Evolutionary conservation across 1,140 invertebrate species (phyloP).

Genomic region (Lysiphlebus fabarum): DNA sequence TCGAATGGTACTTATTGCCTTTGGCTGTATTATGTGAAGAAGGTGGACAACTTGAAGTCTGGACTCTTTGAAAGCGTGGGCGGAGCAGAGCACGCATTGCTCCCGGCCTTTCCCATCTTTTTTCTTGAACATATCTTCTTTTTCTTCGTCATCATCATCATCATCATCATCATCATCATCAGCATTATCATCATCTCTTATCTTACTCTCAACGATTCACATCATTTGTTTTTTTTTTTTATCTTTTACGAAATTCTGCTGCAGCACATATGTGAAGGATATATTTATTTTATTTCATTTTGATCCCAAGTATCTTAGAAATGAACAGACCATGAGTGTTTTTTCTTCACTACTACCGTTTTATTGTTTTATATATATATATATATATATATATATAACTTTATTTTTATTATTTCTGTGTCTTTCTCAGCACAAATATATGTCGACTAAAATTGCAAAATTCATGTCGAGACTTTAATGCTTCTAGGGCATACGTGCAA

Average conservation of each 20-base stretch:
- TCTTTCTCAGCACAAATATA: neutral
- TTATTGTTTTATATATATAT: neutral
- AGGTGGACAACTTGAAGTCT: slow-evolving; percentile 55
- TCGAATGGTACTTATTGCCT: slow-evolving; percentile 41
- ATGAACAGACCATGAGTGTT: too few species aligned
- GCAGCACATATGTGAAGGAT: too few species aligned
- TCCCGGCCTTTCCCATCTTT: slow-evolving; percentile 47
- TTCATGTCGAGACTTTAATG: slow-evolving; percentile 43
- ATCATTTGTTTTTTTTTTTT: slow-evolving; percentile 3
- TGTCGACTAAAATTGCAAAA: slow-evolving; percentile 26
- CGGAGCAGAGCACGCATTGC: slow-evolving; percentile 55
- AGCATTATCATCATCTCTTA: neutral
- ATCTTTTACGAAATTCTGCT: neutral
- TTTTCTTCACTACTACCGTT: neutral
- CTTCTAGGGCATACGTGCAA: slow-evolving; percentile 36
- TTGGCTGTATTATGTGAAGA: slow-evolving; percentile 45
- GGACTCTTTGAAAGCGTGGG: slow-evolving; percentile 54
- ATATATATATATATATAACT: neutral
- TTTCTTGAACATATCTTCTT: slow-evolving; percentile 11
- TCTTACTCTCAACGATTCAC: neutral
- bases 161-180: neutral
- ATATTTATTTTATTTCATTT: too few species aligned
- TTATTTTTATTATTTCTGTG: neutral
- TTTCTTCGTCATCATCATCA: slow-evolving; percentile 10
- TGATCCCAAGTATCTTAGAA: too few species aligned